Evolutionary conservation across 2,888 invertebrate species (phyloP).

Genomic region (Scaptomyza caliginosa): DNA sequence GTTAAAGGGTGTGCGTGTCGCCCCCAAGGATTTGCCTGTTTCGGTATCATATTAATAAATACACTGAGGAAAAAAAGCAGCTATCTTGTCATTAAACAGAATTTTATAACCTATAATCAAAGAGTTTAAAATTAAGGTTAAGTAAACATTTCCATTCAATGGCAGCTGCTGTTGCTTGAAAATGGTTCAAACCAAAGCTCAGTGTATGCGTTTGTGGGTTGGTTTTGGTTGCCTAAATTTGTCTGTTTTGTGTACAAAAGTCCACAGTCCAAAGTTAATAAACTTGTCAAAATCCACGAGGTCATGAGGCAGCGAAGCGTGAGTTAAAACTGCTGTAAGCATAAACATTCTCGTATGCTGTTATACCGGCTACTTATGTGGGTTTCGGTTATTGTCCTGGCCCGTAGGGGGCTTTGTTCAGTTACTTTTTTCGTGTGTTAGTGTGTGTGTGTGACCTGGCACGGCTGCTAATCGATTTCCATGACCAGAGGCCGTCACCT

Average conservation of each 20-base stretch:
- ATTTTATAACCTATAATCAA: too few relatives aligned
- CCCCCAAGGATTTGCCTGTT: constrained; percentile 29
- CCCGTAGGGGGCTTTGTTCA: constrained; percentile 13
- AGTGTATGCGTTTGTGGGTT: constrained; percentile 25
- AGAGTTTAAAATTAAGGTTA: too few relatives aligned
- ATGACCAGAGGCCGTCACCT: constrained; percentile 70
- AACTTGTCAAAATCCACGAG: constrained; percentile 67
- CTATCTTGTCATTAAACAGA: too few relatives aligned
- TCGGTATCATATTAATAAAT: constrained; percentile 42
- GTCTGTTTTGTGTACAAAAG: constrained; percentile 34
- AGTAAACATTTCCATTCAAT: too few relatives aligned
- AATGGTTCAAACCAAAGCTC: background rate
- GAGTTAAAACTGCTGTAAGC: constrained; percentile 30
- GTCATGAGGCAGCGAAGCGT: constrained; percentile 47
- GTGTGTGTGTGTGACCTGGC: constrained; percentile 35
- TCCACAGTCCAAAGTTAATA: constrained; percentile 71
- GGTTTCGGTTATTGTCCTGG: background rate
- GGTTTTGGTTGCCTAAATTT: constrained; percentile 15
- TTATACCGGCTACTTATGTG: constrained; percentile 16
- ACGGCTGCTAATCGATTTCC: constrained; percentile 67
- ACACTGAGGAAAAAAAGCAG: constrained; percentile 13
- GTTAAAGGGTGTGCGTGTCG: constrained; percentile 21
- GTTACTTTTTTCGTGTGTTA: too few relatives aligned
- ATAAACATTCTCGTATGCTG: background rate
- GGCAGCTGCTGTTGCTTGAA: too few relatives aligned